Percentiles rank a stretch among this genome's conserved stretches.
phyloP scores from a whole-genome alignment of 2,888 invertebrate species.

The Hirtodrosophila duncani region DNA sequence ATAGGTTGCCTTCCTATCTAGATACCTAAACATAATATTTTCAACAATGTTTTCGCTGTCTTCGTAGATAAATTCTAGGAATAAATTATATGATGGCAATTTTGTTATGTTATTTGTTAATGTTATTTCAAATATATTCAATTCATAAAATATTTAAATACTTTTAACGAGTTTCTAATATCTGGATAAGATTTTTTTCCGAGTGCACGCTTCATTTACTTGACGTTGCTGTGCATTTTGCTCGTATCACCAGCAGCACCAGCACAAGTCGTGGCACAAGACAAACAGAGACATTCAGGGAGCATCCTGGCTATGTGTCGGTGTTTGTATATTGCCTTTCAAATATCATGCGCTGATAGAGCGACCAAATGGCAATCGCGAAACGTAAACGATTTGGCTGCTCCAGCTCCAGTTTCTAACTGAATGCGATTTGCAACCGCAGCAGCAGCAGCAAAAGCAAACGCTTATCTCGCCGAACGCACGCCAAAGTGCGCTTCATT shows the following conservation, averaged over 20 bases:
- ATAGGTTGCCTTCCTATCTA: no score
- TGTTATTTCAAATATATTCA: no score
- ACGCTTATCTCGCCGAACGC: slow-evolving; percentile 60
- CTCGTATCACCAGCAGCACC: not conserved
- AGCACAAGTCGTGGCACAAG: slow-evolving; percentile 8
- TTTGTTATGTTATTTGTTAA: no score
- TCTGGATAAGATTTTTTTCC: no score
- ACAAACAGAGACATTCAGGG: slow-evolving; percentile 17
- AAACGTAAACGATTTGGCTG: slow-evolving; percentile 51
- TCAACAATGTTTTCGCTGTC: no score
- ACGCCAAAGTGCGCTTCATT: slow-evolving; percentile 67
- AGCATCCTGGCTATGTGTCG: not conserved
- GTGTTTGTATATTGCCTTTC: slow-evolving; percentile 29
- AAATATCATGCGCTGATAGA: slow-evolving; percentile 69
- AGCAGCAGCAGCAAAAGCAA: slow-evolving; percentile 53
- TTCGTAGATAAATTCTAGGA: no score
- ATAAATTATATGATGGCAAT: no score
- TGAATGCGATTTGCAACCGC: slow-evolving; percentile 48
- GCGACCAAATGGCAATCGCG: slow-evolving; percentile 64
- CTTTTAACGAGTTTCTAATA: no score
- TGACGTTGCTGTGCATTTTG: no score
- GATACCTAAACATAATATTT: no score
- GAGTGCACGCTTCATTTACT: no score
- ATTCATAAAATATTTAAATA: no score
- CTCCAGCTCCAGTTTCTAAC: slow-evolving; percentile 9